Percentiles rank a stretch among this genome's conserved stretches.
Evolutionary conservation across 2,797 vertebrate species (phyloP).

Genomic region (Synaphobranchus kaupii): DNA sequence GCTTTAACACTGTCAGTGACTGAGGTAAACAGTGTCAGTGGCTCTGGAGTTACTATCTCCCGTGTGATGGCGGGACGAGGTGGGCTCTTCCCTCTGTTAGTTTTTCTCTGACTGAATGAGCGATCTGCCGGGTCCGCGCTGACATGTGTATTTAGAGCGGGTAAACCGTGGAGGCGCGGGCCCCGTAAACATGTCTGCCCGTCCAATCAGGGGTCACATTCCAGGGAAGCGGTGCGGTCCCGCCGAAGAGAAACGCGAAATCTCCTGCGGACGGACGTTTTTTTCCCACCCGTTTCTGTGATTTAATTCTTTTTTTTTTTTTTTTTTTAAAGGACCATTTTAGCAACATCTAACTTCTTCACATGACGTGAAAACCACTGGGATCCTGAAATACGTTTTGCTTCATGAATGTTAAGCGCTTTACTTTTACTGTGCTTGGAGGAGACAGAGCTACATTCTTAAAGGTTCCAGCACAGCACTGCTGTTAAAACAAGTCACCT

Average conservation of each 20-base stretch:
- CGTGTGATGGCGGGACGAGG: slow-evolving; percentile 46
- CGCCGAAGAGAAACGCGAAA: not conserved
- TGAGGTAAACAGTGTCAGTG: slow-evolving; percentile 77
- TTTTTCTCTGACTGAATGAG: slow-evolving; percentile 87
- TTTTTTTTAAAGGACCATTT: not conserved
- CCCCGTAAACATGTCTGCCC: slow-evolving; percentile 65
- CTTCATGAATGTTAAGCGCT: not conserved
- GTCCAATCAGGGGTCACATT: slow-evolving; percentile 73
- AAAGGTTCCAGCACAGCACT: not conserved
- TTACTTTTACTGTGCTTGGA: not conserved
- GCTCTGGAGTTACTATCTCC: slow-evolving; percentile 62
- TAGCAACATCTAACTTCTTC: not conserved
- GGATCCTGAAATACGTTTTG: not conserved
- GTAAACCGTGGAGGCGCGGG: slow-evolving; percentile 63
- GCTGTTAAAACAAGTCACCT: not conserved
- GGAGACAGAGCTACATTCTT: not conserved
- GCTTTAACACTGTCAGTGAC: slow-evolving; percentile 72
- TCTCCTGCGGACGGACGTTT: not conserved
- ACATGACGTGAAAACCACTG: not conserved
- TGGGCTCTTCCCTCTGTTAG: slow-evolving; percentile 78
- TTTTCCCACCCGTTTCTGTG: not conserved
- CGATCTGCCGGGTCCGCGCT: slow-evolving; percentile 64
- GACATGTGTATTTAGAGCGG: slow-evolving; percentile 62
- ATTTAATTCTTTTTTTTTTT: slow-evolving; percentile 26
- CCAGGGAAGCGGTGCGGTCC: slow-evolving; percentile 55